phyloP scores from a whole-genome alignment of 2,888 invertebrate species.

The Rhodophaea formosa region DNA sequence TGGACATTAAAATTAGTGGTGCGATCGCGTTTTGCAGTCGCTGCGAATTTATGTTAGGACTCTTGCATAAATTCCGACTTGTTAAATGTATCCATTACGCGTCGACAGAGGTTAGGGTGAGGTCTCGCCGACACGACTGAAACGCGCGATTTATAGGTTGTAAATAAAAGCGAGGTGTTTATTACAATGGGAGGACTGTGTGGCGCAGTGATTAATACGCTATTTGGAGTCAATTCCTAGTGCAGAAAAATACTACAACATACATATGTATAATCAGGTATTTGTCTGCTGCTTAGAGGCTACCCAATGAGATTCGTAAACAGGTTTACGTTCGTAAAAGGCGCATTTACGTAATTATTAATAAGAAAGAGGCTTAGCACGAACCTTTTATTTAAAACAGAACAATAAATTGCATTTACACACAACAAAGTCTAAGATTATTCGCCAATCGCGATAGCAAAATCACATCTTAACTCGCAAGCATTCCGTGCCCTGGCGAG shows the following conservation, averaged over 20 bases:
- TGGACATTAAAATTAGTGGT: slow-evolving; percentile 14
- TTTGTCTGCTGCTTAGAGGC: no score
- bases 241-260: no score
- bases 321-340: no score
- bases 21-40: slow-evolving; percentile 6
- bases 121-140: slow-evolving; percentile 29
- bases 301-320: no score
- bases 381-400: no score
- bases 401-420: background rate
- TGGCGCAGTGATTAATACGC: no score
- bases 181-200: background rate
- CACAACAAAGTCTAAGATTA: background rate
- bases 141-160: slow-evolving; percentile 8
- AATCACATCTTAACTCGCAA: slow-evolving; percentile 9
- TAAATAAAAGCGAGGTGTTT: slow-evolving; percentile 8
- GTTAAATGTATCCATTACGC: slow-evolving; percentile 74
- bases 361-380: no score
- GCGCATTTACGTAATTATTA: no score
- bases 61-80: slow-evolving; percentile 67
- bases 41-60: slow-evolving; percentile 55
- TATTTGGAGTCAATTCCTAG: no score
- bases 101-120: slow-evolving; percentile 47
- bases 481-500: slow-evolving; percentile 56
- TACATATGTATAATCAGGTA: no score
- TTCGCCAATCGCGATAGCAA: slow-evolving; percentile 9